Base-by-base conservation (phyloP, 1,140 invertebrate species). In the Phymorhynchus buccinoides region DNA sequence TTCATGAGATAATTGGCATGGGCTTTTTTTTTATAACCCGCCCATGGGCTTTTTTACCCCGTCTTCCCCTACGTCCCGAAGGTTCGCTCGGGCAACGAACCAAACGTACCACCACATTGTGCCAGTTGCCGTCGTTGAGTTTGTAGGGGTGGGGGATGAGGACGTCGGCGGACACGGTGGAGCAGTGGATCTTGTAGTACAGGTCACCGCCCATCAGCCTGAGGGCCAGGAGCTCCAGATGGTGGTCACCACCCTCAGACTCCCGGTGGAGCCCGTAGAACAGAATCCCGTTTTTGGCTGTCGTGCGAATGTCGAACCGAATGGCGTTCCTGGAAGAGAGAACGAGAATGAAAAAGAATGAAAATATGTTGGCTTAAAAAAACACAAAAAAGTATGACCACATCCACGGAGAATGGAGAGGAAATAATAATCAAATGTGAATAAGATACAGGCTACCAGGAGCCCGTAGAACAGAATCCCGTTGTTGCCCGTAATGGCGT, bases 111-210 rank as follows among this genome's bases (percentile, higher is more conserved):
- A 32, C 37, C 27, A 87, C 80, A 16, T 37, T 83, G 79, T 87
- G 87, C 87, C 87, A 87, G 7, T 71, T 35, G 7, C 85, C 85
- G 56, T 87, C 87, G 44, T 86, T 80, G 12, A 87, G 84, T 14
- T 62, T 39, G 35, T 66, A 71, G 37, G 39, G 27, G 66, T 81
- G 68, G 66, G 83, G 87, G 1, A 87, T 30, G 35, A 84, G 80
- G 1, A 87, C 41, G 32, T 85, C 84, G 7, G 85, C 85, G 18
- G 85, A 79, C 48, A 85, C 62, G 12, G 79, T 68, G 68, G 87
- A 83, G 42, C 87, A 87, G 52, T 84, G 81, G 79, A 86, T 80
- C 30, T 80, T 84, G 83, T 87, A 86, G 44, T 77, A 80, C 27
- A 87, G 83, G 30, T 82, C 35, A 1, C 87, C 87, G 6, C 66